phyloP scores from a whole-genome alignment of 2,888 invertebrate genomes.

The Maniola hyperantus region DNA sequence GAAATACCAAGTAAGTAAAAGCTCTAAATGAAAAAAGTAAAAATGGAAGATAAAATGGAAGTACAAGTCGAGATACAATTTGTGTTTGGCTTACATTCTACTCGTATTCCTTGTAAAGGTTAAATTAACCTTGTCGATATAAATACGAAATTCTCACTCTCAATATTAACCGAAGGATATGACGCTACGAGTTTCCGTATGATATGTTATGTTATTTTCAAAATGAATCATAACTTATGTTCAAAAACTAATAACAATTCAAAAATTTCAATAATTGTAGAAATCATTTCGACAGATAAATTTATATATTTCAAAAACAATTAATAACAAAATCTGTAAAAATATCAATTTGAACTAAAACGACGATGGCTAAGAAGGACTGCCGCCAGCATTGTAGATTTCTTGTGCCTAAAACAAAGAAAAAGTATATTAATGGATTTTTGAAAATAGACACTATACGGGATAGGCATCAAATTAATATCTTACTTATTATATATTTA shows the following conservation, averaged over 20 bases:
- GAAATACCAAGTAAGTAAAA: no score
- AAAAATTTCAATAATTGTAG: no score
- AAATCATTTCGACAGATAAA: no score
- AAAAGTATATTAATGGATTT: constrained; percentile 26
- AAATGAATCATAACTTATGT: constrained; percentile 9
- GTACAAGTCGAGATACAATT: constrained; percentile 19
- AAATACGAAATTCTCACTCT: constrained; percentile 62
- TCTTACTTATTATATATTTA: no score
- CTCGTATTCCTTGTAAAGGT: constrained; percentile 25
- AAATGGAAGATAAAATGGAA: constrained; percentile 30
- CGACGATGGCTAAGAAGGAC: constrained; percentile 61
- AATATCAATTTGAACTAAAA: constrained; percentile 68
- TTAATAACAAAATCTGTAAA: constrained; percentile 53
- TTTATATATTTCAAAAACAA: constrained; percentile 33
- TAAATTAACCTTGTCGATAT: constrained; percentile 44
- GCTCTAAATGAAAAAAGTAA: not conserved
- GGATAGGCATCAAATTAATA: not conserved
- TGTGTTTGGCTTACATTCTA: constrained; percentile 30
- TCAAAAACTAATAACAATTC: no score
- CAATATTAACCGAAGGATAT: constrained; percentile 59
- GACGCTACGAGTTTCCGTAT: constrained; percentile 52
- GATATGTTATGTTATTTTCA: constrained; percentile 61
- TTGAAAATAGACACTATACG: no score
- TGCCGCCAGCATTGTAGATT: constrained; percentile 67
- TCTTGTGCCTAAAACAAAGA: constrained; percentile 68